These are phyloP conservation scores for Edolisoma coerulescens DNA, from an alignment of 2,113 vertebrate species.

Conservation along the genomic window DNA sequence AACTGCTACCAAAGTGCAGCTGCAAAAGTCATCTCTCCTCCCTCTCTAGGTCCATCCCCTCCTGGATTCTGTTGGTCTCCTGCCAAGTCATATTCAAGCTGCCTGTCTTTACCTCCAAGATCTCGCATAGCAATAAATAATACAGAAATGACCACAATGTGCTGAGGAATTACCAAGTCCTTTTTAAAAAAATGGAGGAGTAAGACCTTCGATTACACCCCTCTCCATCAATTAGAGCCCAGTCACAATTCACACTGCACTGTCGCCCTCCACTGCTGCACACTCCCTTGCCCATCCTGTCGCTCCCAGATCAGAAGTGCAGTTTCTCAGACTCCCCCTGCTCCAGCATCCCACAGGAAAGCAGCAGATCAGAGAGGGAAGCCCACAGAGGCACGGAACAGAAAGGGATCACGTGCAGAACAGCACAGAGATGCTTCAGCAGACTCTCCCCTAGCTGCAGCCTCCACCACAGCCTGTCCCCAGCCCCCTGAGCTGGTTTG, in stretches of 20 bases:
- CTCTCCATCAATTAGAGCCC: neutral
- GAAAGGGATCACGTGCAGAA: neutral
- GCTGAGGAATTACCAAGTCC: neutral
- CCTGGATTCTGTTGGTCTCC: neutral
- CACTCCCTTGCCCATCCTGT: neutral
- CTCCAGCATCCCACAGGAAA: neutral
- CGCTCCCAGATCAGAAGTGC: neutral
- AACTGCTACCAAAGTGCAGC: neutral
- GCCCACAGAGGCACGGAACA: neutral
- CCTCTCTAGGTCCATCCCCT: neutral
- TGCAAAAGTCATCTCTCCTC: constrained; percentile 17
- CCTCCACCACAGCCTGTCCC: accelerated
- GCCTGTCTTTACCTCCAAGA: constrained; percentile 19
- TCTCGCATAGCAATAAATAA: neutral
- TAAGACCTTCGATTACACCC: neutral
- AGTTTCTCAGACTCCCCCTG: neutral
- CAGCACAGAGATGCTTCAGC: neutral
- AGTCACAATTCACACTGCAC: neutral
- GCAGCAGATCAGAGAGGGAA: neutral
- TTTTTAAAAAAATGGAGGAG: neutral
- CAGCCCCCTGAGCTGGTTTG: accelerated
- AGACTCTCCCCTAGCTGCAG: neutral
- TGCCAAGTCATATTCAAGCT: neutral
- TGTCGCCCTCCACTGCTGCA: neutral
- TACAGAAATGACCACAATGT: neutral